Evolutionary conservation across 2,113 vertebrate genomes (phyloP).

Genomic region (Rhabdomys dilectus): DNA sequence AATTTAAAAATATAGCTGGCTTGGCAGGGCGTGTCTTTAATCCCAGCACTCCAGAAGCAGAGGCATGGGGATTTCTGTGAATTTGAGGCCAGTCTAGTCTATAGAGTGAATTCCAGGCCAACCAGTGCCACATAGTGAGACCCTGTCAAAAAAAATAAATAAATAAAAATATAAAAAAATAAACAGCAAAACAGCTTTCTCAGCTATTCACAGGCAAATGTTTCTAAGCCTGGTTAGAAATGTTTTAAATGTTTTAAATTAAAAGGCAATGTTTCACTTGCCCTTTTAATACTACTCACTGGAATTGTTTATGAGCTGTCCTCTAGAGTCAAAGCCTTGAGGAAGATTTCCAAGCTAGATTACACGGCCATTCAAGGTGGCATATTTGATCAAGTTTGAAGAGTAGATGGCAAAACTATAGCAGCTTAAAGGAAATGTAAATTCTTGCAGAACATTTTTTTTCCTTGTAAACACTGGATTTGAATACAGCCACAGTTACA

Average conservation of each 20-base stretch:
- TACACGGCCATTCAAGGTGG: conserved; percentile 8
- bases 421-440: conserved; percentile 4
- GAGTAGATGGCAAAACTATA: background rate
- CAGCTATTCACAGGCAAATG: background rate
- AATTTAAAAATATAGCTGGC: conserved; percentile 20
- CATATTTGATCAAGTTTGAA: conserved; percentile 4
- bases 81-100: background rate
- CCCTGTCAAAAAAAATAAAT: background rate
- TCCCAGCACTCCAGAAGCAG: background rate
- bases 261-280: too few species aligned
- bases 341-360: conserved; percentile 57
- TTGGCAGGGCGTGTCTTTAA: background rate
- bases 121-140: background rate
- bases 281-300: conserved; percentile 7
- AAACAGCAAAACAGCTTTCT: background rate
- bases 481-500: conserved; percentile 1
- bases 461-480: conserved; percentile 17
- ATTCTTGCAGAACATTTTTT: conserved; percentile 29
- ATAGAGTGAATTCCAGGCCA: background rate
- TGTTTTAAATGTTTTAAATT: too few species aligned
- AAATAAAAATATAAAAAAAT: background rate
- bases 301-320: conserved; percentile 20
- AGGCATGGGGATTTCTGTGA: background rate
- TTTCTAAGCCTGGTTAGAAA: background rate
- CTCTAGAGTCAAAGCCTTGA: background rate